These are phyloP conservation scores for Radopholus similis DNA, from an alignment of 1,140 invertebrate species.

Conservation along the genomic window DNA sequence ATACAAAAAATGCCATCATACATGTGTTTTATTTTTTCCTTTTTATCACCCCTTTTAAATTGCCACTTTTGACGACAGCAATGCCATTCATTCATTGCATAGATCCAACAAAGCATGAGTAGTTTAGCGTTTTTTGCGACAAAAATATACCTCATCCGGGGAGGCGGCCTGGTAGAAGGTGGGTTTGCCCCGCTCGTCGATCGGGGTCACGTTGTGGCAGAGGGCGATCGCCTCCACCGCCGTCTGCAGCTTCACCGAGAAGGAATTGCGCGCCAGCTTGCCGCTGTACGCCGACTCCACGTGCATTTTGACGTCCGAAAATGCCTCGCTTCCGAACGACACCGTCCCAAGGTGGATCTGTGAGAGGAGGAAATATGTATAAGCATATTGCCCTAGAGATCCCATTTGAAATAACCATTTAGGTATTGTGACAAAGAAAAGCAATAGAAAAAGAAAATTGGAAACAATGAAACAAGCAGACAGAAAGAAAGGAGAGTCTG, in stretches of 20 bases:
- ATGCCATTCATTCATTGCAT: too few species aligned
- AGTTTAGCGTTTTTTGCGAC: too few species aligned
- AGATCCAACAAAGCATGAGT: too few species aligned
- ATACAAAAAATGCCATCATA: too few species aligned
- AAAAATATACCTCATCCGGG: slow-evolving; percentile 86
- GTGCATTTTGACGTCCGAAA: slow-evolving; percentile 51
- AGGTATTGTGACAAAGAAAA: slow-evolving; percentile 8
- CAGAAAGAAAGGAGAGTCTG: too few species aligned
- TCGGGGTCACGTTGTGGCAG: slow-evolving; percentile 98
- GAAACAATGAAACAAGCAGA: too few species aligned
- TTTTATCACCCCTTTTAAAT: too few species aligned
- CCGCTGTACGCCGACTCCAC: slow-evolving; percentile 56
- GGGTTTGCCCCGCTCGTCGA: slow-evolving; percentile 71
- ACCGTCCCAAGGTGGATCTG: slow-evolving; percentile 59
- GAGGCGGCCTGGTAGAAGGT: slow-evolving; percentile 79
- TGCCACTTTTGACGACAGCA: too few species aligned
- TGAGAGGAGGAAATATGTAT: neutral
- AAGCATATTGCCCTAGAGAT: neutral
- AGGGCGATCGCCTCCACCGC: slow-evolving; percentile 88
- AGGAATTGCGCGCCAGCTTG: slow-evolving; percentile 50
- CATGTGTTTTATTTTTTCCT: too few species aligned
- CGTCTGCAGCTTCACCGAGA: slow-evolving; percentile 63
- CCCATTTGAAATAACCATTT: slow-evolving; percentile 22
- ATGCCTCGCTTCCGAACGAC: slow-evolving; percentile 54
- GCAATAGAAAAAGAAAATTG: neutral